Evolutionary conservation across 2,888 invertebrate species (phyloP).

Genomic region (Agrypnus murinus): DNA sequence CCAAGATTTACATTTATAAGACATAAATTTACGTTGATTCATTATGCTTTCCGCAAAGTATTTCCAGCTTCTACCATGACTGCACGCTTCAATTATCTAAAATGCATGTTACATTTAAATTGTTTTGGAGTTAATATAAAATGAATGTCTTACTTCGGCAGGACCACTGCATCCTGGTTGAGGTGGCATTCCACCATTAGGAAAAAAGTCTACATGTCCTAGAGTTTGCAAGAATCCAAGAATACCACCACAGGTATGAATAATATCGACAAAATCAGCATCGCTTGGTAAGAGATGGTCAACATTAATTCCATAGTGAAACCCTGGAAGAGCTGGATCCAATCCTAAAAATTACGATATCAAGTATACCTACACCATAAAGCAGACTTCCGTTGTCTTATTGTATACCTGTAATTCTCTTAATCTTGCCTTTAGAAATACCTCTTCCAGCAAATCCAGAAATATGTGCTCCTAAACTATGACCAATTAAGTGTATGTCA

Average conservation of each 20-base stretch:
- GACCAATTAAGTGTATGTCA: slow-evolving; percentile 75
- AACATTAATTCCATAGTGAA: slow-evolving; percentile 70
- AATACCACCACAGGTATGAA: slow-evolving; percentile 87
- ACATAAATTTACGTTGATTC: slow-evolving; percentile 24
- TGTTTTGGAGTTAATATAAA: too few species aligned
- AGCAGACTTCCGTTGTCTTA: too few species aligned
- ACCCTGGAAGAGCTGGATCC: slow-evolving; percentile 79
- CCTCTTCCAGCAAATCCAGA: slow-evolving; percentile 68
- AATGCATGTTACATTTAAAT: background rate
- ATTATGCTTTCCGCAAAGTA: slow-evolving; percentile 53
- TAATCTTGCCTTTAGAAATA: slow-evolving; percentile 53
- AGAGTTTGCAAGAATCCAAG: slow-evolving; percentile 75
- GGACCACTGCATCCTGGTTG: slow-evolving; percentile 34
- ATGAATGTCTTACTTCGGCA: slow-evolving; percentile 14
- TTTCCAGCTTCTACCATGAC: slow-evolving; percentile 53
- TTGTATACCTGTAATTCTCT: slow-evolving; percentile 63
- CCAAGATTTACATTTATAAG: slow-evolving; percentile 50
- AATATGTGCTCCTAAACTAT: slow-evolving; percentile 77
- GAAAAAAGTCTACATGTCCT: slow-evolving; percentile 79
- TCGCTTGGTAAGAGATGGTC: slow-evolving; percentile 84
- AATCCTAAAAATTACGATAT: slow-evolving; percentile 68
- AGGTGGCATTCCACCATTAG: slow-evolving; percentile 74
- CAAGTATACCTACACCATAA: too few species aligned
- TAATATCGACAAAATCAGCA: slow-evolving; percentile 90
- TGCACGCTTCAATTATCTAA: slow-evolving; percentile 53